phyloP scores from a whole-genome alignment of 2,113 vertebrate species.

The Eira barbara region DNA sequence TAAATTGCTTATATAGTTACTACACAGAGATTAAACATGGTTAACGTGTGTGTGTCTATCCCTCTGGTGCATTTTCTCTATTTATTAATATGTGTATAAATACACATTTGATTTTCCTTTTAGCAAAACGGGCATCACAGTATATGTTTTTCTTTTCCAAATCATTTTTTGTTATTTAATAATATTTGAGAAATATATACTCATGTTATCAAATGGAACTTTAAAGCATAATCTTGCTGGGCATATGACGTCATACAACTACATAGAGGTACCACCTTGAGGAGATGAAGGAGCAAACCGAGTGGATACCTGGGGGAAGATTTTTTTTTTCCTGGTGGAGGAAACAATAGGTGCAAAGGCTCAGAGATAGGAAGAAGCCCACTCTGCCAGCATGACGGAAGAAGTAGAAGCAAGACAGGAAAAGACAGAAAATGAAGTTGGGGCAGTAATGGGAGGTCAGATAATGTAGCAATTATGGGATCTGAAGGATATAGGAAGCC shows the following conservation, averaged over 20 bases:
- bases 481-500: not conserved
- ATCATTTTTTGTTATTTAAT: not conserved
- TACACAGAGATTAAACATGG: not conserved
- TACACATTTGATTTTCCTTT: not conserved
- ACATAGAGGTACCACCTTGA: fast-evolving
- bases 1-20: not conserved
- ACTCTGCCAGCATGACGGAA: not conserved
- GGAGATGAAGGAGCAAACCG: not conserved
- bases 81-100: not conserved
- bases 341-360: not conserved
- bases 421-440: not conserved
- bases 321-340: not conserved
- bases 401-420: not conserved
- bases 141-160: not conserved
- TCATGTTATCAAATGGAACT: not conserved
- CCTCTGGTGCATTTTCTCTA: not conserved
- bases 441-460: not conserved
- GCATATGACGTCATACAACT: not conserved
- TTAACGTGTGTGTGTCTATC: not conserved
- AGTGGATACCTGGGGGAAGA: too few relatives aligned
- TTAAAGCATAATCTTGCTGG: not conserved
- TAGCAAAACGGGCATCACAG: not conserved
- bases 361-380: not conserved
- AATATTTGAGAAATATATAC: not conserved
- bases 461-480: fast-evolving